Base-by-base conservation (phyloP, 2,113 vertebrate genomes). In the Psittacus erithacus region DNA sequence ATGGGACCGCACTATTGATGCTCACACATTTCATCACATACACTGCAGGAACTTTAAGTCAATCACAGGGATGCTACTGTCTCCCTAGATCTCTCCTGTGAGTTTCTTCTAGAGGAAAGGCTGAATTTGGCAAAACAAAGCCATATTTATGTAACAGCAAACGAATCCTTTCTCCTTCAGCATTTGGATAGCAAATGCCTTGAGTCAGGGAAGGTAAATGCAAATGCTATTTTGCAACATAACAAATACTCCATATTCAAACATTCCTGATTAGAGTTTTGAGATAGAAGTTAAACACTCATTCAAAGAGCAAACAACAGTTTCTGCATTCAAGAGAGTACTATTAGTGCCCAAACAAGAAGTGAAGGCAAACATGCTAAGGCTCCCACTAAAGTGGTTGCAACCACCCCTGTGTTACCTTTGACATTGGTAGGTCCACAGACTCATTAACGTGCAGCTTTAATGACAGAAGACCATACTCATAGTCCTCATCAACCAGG, bases 1-100 rank as follows among this genome's bases (percentile, higher is more conserved):
- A 0, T 35, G 38, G 86, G 23, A 89, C 49, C 9, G 0, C 71
- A 38, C 3, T 9, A 55, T 19, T 46, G 29, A 17, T 2, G 0
- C 39, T 55, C 77, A 50, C 39, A n/a, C 1, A 1, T 53, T 46
- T 69, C 46, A n/a, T 39, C 13, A 5, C 53, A 50, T 10, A 23
- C 5, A 27, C 41, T 19, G 16, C 23, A 62, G 60, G 47, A 90
- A 78, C 75, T 25, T 17, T n/a, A 89, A 63, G 60, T 79, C 60
- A 70, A 44, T 27, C 65, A 84, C 55, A 47, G 17, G 6, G 46
- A 68, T 76, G 46, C 5, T 68, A 23, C 53, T 59, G 25, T 46
- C 46, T 81, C 22, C 57, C 68, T 44, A 43, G 35, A 59, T n/a
- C 19, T 75, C 41, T 83, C 46, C 49, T 33, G 25, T 33, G 20